Conservation (phyloP, 1,140 invertebrate species). For the Schmidtea mediterranea region DNA sequence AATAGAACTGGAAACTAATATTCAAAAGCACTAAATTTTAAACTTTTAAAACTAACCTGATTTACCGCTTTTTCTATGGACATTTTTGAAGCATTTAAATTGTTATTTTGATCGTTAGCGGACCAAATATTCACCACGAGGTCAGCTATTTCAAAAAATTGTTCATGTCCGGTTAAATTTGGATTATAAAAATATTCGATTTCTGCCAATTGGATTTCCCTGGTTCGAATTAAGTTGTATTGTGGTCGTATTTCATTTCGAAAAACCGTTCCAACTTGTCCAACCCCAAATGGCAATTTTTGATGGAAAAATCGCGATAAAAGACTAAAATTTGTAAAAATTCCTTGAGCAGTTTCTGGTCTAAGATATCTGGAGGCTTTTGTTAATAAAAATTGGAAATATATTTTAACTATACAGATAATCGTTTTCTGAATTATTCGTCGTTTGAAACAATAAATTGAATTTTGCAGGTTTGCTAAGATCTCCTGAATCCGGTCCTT, state of each 20-base stretch:
- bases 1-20: too few relatives aligned
- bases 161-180: not conserved
- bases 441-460: conserved; percentile 1
- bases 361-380: conserved; percentile 3
- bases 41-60: too few relatives aligned
- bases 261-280: conserved; percentile 9
- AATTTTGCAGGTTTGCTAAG: conserved; percentile 13
- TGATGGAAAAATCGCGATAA: not conserved
- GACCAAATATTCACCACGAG: conserved; percentile 56
- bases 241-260: conserved; percentile 8
- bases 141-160: conserved; percentile 33
- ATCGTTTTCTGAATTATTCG: not conserved
- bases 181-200: conserved; percentile 7
- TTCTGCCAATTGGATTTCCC: conserved; percentile 4
- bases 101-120: conserved; percentile 48
- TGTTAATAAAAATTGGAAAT: not conserved
- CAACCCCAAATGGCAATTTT: conserved; percentile 8
- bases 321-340: conserved; percentile 9
- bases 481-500: conserved; percentile 73
- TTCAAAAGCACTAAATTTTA: too few relatives aligned
- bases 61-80: too few relatives aligned
- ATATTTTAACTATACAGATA: too few relatives aligned
- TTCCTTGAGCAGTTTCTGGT: conserved; percentile 10
- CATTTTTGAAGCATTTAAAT: too few relatives aligned
- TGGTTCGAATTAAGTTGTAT: not conserved